These are phyloP conservation scores for Mus pahari DNA, from an alignment of 2,113 vertebrate genomes.

Conservation along the genomic window DNA sequence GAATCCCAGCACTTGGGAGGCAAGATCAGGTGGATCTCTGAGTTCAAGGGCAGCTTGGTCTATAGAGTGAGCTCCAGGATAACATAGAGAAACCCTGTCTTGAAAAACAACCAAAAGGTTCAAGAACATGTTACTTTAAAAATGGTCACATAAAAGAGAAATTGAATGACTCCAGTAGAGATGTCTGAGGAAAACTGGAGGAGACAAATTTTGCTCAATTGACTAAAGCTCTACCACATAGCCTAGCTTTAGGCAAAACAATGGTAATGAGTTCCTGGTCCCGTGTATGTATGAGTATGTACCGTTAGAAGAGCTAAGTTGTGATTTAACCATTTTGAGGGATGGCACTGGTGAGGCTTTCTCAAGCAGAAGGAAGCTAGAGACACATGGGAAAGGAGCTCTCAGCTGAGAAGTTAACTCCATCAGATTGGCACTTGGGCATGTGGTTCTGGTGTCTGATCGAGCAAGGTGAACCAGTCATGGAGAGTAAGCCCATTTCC, in stretches of 20 bases:
- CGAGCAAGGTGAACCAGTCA: not conserved
- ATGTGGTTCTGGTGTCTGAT: not conserved
- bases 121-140: not conserved
- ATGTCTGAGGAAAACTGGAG: constrained; percentile 2
- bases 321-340: not conserved
- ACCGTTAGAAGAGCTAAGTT: not conserved
- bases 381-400: no score
- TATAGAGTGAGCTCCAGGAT: not conserved
- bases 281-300: not conserved
- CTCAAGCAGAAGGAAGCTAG: no score
- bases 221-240: constrained; percentile 44
- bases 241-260: constrained; percentile 39
- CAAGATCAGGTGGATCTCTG: not conserved
- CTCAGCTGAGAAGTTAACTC: not conserved
- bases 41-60: not conserved
- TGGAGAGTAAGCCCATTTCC: not conserved
- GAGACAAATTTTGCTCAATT: constrained; percentile 39
- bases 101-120: not conserved
- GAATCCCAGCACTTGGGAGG: not conserved
- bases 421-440: not conserved
- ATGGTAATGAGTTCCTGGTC: not conserved
- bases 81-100: not conserved
- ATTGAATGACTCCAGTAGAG: not conserved
- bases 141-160: not conserved
- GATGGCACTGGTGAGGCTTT: not conserved